Evolutionary conservation across 2,113 vertebrate species (phyloP).

Genomic region (Rattus norvegicus): DNA sequence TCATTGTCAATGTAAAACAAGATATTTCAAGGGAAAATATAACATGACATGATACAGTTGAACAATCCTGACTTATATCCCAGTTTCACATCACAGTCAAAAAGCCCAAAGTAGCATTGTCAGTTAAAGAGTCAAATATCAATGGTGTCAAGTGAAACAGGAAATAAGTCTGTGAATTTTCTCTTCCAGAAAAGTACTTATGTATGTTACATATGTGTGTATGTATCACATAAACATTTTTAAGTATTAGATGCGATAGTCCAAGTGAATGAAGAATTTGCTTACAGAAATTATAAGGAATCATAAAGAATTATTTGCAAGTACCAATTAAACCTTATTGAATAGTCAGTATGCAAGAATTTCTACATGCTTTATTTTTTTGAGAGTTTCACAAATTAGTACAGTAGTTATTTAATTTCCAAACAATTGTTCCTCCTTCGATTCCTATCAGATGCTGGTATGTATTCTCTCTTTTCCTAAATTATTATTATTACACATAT

Average conservation of each 20-base stretch:
- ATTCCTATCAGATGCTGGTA: not conserved
- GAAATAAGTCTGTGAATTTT: not conserved
- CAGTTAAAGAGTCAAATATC: not conserved
- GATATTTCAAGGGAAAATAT: not conserved
- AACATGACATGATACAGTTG: not conserved
- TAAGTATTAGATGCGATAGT: not conserved
- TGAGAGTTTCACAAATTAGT: not conserved
- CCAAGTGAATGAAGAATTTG: not conserved
- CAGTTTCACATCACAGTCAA: not conserved
- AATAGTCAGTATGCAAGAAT: not conserved
- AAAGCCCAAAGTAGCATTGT: not conserved
- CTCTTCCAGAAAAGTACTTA: not conserved
- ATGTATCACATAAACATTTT: not conserved
- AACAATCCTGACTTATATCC: constrained; percentile 21
- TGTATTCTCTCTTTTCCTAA: not conserved
- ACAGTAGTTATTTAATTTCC: too few relatives aligned
- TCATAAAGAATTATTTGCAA: not conserved
- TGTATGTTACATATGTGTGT: not conserved
- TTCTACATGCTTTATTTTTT: not conserved
- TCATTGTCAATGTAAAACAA: not conserved
- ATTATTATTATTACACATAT: not conserved
- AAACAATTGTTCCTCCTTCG: not conserved
- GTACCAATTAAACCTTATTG: not conserved
- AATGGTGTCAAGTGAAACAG: not conserved
- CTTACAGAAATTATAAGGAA: not conserved